phyloP scores from a whole-genome alignment of 64 coral and sea anemone species.

The Stylophora pistillata region DNA sequence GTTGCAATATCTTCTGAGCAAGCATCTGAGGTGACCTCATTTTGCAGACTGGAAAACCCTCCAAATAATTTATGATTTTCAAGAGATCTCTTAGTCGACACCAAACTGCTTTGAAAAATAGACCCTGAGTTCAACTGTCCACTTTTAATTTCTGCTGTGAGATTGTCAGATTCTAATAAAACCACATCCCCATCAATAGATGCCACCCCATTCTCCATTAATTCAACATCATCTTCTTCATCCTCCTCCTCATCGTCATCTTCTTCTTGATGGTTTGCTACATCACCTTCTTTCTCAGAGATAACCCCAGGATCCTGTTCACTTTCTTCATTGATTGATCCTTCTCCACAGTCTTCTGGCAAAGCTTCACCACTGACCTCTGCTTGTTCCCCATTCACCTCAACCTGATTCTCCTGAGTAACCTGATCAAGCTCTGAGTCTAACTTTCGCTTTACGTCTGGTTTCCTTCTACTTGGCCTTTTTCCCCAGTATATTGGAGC shows the following conservation, averaged over 20 bases:
- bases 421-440: conserved; percentile 8
- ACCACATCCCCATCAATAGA: not conserved
- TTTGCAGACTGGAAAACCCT: not conserved
- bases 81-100: not conserved
- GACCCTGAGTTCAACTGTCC: not conserved
- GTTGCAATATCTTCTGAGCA: not conserved
- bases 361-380: not conserved
- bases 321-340: conserved; percentile 1
- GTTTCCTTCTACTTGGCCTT: conserved; percentile 30
- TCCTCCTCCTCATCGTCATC: not conserved
- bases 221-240: conserved; percentile 18
- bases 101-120: not conserved
- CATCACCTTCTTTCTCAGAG: not conserved
- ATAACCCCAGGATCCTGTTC: not conserved
- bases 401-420: conserved; percentile 10
- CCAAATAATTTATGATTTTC: not conserved
- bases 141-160: not conserved
- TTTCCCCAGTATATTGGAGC: conserved; percentile 47
- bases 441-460: conserved; percentile 14
- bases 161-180: not conserved
- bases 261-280: not conserved
- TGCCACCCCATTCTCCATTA: not conserved
- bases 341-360: conserved; percentile 7
- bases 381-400: conserved; percentile 28
- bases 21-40: not conserved